A percentile compares a stretch with the other conserved stretches of the same genome.
Conservation (phyloP, 2,113 vertebrate species). For the Pluvialis apricaria region DNA sequence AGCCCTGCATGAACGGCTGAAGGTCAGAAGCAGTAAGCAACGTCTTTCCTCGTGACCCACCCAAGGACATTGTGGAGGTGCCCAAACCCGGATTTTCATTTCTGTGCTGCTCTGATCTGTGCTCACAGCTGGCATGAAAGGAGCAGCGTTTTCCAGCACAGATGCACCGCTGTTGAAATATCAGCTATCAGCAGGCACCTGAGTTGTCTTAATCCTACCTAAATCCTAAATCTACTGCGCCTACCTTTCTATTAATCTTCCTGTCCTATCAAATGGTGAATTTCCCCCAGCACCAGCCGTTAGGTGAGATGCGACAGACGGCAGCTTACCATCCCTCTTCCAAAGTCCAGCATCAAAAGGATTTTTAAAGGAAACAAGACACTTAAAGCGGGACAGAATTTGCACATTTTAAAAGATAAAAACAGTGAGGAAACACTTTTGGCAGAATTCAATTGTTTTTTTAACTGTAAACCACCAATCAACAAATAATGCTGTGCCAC, state of each 20-base stretch:
- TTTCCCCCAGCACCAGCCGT: background rate
- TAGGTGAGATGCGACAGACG: background rate
- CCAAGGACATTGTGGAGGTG: accelerated
- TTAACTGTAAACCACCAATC: background rate
- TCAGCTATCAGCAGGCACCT: conserved; percentile 52
- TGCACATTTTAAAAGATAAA: background rate
- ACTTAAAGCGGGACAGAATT: background rate
- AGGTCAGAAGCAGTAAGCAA: background rate
- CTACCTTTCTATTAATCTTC: conserved; percentile 14
- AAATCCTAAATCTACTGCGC: conserved; percentile 9
- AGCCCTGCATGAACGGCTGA: background rate
- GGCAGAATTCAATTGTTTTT: background rate
- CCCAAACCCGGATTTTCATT: background rate
- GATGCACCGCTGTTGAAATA: conserved; percentile 15
- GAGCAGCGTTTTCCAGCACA: background rate
- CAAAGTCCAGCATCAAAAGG: background rate
- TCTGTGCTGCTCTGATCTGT: background rate
- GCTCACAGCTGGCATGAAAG: background rate
- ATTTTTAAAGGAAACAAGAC: background rate
- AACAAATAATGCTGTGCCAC: accelerated
- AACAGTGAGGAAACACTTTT: background rate
- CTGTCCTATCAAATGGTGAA: background rate
- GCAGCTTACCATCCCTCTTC: background rate
- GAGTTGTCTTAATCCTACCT: conserved; percentile 45
- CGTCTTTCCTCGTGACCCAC: accelerated